These are phyloP conservation scores for Solenodon paradoxus DNA, from an alignment of 2,113 vertebrate species.

Conservation along the genomic window DNA sequence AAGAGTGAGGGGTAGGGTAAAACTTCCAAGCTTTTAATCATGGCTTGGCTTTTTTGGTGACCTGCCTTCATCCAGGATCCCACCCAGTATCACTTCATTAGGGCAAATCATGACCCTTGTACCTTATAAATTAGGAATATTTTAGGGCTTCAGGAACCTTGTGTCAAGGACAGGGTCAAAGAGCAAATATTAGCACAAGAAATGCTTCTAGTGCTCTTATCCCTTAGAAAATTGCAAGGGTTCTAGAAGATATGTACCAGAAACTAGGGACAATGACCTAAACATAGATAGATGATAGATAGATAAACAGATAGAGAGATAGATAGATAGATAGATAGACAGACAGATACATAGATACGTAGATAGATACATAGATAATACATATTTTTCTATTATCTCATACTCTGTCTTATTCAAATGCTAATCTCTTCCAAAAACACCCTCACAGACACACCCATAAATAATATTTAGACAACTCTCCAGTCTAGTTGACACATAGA, in stretches of 20 bases:
- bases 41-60: too few relatives aligned
- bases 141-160: not conserved
- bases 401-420: not conserved
- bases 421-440: not conserved
- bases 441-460: not conserved
- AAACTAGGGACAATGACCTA: not conserved
- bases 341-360: too few relatives aligned
- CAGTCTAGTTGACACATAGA: not conserved
- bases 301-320: too few relatives aligned
- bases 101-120: not conserved
- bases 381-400: not conserved
- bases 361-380: too few relatives aligned
- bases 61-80: not conserved
- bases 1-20: not conserved
- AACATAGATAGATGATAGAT: too few relatives aligned
- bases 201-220: not conserved
- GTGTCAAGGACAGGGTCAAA: too few relatives aligned
- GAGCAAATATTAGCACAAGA: too few relatives aligned
- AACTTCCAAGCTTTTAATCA: not conserved
- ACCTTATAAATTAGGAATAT: not conserved
- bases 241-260: not conserved
- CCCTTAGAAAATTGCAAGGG: not conserved
- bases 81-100: not conserved
- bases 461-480: not conserved
- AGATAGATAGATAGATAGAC: too few relatives aligned